phyloP scores from a whole-genome alignment of 2,797 vertebrate genomes.

The Novumbra hubbsi region DNA sequence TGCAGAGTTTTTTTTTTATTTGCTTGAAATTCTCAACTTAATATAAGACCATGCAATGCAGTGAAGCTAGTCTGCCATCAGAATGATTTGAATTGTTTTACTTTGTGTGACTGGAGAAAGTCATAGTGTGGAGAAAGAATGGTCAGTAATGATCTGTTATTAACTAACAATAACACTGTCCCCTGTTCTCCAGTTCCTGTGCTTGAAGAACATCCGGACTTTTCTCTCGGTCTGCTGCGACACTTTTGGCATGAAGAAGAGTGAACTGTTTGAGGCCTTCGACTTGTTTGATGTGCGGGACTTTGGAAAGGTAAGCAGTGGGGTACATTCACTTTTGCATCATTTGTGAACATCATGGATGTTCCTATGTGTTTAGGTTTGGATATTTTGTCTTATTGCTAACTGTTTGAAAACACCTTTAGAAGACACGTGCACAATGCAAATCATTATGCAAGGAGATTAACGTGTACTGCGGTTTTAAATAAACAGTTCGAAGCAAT shows the following conservation, averaged over 20 bases:
- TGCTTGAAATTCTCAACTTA: slow-evolving; percentile 1
- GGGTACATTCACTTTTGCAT: neutral
- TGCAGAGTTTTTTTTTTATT: neutral
- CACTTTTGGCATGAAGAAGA: slow-evolving; percentile 92
- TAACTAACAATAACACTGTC: neutral
- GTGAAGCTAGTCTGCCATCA: neutral
- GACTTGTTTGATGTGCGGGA: slow-evolving; percentile 97
- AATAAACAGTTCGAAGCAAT: neutral
- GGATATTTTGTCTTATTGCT: neutral
- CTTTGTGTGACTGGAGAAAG: neutral
- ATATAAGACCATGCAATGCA: neutral
- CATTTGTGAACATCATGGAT: neutral
- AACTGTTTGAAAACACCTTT: neutral
- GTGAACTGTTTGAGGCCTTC: slow-evolving; percentile 95
- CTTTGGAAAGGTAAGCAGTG: slow-evolving; percentile 90
- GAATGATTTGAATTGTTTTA: neutral
- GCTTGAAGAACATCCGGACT: slow-evolving; percentile 97
- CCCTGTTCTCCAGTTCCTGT: slow-evolving; percentile 83
- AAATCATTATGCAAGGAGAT: neutral
- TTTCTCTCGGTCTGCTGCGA: slow-evolving; percentile 88
- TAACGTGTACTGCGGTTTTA: neutral
- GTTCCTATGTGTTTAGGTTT: neutral
- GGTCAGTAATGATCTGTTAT: neutral
- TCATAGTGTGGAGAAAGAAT: neutral
- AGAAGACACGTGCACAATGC: neutral